These are phyloP conservation scores for Arizona elegans DNA, from an alignment of 2,113 vertebrate genomes.

Conservation along the genomic window DNA sequence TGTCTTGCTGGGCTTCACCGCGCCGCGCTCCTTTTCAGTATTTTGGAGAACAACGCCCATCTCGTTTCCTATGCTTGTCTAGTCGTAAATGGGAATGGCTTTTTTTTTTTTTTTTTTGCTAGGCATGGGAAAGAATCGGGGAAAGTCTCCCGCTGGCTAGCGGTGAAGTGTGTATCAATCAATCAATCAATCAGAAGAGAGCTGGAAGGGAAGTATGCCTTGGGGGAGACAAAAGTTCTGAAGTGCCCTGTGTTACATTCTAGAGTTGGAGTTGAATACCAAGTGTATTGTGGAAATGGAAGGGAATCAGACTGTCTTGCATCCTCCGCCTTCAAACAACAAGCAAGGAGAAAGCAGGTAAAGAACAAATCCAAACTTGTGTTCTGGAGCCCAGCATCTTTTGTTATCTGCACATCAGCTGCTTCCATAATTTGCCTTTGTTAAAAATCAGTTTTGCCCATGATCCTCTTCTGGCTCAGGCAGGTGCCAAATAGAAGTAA, in stretches of 20 bases:
- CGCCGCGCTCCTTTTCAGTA: background rate
- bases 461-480: background rate
- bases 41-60: background rate
- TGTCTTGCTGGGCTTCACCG: background rate
- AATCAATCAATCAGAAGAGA: background rate
- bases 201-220: background rate
- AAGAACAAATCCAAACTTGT: background rate
- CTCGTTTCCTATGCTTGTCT: background rate
- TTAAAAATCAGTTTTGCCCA: background rate
- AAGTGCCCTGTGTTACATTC: constrained; percentile 50
- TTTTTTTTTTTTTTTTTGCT: background rate
- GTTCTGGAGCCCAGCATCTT: background rate
- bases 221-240: constrained; percentile 5
- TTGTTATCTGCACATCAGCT: background rate
- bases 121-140: background rate
- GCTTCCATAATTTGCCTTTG: background rate
- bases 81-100: background rate
- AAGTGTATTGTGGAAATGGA: constrained; percentile 99
- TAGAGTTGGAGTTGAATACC: constrained; percentile 96
- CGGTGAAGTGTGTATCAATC: background rate
- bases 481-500: background rate
- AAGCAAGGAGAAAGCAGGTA: constrained; percentile 91
- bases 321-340: constrained; percentile 85
- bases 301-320: constrained; percentile 93
- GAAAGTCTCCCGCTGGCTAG: background rate